A percentile compares a stretch with the other conserved stretches of the same genome.
Evolutionary conservation across 2,797 vertebrate species (phyloP).

Genomic region (Gephyroberyx darwinii): DNA sequence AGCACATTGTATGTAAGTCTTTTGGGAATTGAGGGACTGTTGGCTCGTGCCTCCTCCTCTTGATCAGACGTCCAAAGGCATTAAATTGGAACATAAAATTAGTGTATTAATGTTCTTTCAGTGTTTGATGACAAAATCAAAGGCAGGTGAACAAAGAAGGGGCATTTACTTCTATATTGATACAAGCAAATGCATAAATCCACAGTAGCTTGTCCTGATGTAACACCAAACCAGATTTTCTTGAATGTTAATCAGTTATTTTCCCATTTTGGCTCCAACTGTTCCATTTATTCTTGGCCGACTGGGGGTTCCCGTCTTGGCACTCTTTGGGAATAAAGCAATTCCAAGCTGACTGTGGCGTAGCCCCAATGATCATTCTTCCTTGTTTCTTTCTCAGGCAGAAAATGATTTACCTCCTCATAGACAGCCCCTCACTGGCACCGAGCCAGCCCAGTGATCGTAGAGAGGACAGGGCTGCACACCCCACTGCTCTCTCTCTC

Average conservation of each 20-base stretch:
- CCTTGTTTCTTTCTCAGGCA: conserved; percentile 78
- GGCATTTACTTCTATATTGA: conserved; percentile 18
- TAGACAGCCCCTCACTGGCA: conserved; percentile 76
- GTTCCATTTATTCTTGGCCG: conserved; percentile 81
- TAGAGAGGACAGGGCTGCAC: conserved; percentile 66
- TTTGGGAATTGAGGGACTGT: conserved; percentile 26
- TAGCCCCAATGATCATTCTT: conserved; percentile 73
- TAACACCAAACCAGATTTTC: conserved; percentile 64
- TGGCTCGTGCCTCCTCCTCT: conserved; percentile 26
- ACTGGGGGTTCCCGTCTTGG: conserved; percentile 78
- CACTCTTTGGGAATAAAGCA: conserved; percentile 76
- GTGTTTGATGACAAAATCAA: conserved; percentile 26
- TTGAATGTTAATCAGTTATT: conserved; percentile 81
- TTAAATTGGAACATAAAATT: conserved; percentile 14
- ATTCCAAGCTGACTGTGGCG: conserved; percentile 77
- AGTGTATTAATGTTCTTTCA: conserved; percentile 18
- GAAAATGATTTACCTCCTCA: conserved; percentile 82
- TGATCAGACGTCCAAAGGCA: conserved; percentile 49
- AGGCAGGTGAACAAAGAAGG: conserved; percentile 37
- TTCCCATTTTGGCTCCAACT: conserved; percentile 71
- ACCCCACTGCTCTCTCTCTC: conserved; percentile 56
- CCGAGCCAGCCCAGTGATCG: conserved; percentile 74
- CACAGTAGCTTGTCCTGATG: conserved; percentile 41
- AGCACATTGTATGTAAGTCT: conserved; percentile 17
- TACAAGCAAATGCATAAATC: conserved; percentile 42